Conservation (phyloP, 2,113 vertebrate genomes). For the Callocephalon fimbriatum region DNA sequence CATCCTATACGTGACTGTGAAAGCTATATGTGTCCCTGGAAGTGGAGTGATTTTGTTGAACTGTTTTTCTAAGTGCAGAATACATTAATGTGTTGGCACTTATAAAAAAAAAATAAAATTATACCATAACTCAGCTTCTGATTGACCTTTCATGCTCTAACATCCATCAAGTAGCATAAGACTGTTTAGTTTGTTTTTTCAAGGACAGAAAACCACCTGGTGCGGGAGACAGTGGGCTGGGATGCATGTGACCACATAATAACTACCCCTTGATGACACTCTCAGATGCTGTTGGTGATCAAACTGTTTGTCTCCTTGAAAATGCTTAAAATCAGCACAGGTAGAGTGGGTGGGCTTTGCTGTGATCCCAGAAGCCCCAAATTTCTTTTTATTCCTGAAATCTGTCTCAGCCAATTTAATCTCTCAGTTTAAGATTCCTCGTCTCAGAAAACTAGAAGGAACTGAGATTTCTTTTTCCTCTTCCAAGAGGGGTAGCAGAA, state of each 20-base stretch:
- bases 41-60: neutral
- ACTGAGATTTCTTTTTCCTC: neutral
- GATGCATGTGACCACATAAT: neutral
- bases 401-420: neutral
- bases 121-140: conserved; percentile 2
- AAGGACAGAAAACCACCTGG: neutral
- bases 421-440: neutral
- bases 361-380: neutral
- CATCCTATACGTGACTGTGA: neutral
- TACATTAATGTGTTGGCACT: conserved; percentile 26
- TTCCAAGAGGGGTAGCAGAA: neutral
- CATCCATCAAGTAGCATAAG: neutral
- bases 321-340: neutral
- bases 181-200: neutral
- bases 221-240: neutral
- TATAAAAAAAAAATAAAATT: neutral
- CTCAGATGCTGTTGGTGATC: neutral
- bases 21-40: neutral
- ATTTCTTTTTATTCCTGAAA: neutral
- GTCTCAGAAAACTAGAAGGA: neutral
- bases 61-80: conserved; percentile 8
- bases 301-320: neutral
- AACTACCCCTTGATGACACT: neutral
- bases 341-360: neutral
- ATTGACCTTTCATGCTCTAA: conserved; percentile 17